phyloP scores from a whole-genome alignment of 2,797 vertebrate genomes.

The Clarias platycephalus region DNA sequence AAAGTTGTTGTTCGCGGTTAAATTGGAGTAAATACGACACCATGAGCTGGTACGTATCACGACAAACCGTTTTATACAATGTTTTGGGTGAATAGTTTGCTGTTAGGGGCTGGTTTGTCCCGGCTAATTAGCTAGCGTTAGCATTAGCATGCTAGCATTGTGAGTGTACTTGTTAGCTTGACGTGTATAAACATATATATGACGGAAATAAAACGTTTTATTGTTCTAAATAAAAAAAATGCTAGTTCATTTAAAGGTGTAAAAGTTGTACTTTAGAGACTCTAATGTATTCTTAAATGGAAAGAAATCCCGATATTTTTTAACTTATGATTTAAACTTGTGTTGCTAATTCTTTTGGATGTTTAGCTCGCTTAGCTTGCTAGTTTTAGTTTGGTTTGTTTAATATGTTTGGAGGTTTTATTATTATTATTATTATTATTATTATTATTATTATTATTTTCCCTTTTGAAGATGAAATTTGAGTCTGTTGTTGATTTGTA shows the following conservation, averaged over 20 bases:
- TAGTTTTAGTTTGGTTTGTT: not conserved
- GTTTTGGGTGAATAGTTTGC: not conserved
- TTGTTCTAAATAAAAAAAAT: not conserved
- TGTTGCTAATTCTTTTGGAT: not conserved
- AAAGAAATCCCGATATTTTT: too few relatives aligned
- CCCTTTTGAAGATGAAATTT: not conserved
- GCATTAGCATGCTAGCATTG: conserved; percentile 1
- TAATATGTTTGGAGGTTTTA: too few relatives aligned
- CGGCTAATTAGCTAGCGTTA: not conserved
- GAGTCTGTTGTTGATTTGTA: not conserved
- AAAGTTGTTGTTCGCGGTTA: conserved; percentile 58
- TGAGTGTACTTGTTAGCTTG: too few relatives aligned
- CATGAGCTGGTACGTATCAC: conserved; percentile 80
- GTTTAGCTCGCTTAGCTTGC: not conserved
- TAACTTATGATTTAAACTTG: too few relatives aligned
- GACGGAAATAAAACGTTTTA: not conserved
- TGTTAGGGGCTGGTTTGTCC: not conserved
- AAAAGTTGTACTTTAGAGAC: not conserved
- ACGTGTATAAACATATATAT: not conserved
- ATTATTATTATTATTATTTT: not conserved
- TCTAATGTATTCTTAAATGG: too few relatives aligned
- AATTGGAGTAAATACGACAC: conserved; percentile 64
- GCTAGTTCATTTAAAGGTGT: not conserved
- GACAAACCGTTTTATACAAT: not conserved
- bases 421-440: too few relatives aligned